These are phyloP conservation scores for Tyrophagus putrescentiae DNA, from an alignment of 1,140 invertebrate species.

Conservation along the genomic window DNA sequence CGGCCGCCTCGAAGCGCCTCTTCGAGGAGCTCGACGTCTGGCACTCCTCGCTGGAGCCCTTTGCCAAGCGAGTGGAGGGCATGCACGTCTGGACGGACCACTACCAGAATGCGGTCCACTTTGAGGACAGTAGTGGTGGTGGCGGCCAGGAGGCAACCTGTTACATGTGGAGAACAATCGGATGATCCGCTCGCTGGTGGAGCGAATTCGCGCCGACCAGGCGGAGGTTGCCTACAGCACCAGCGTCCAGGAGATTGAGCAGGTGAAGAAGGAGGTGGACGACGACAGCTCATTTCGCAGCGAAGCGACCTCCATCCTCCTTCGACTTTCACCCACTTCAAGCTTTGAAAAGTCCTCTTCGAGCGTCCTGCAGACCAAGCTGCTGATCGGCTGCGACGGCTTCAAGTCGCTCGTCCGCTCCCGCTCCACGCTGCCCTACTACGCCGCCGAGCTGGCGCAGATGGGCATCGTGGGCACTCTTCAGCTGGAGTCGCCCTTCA, in stretches of 20 bases:
- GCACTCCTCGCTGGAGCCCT: conserved; percentile 1
- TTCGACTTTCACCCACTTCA: too few relatives aligned
- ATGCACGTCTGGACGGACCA: conserved; percentile 22
- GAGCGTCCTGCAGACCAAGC: neutral
- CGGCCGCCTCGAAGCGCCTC: conserved; percentile 19
- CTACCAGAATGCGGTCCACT: conserved; percentile 18
- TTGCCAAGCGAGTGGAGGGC: conserved; percentile 14
- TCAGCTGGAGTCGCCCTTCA: conserved; percentile 6
- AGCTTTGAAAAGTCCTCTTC: neutral
- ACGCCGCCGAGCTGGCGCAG: conserved; percentile 13
- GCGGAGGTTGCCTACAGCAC: conserved; percentile 11
- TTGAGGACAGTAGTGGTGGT: neutral
- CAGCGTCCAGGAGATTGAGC: conserved; percentile 1
- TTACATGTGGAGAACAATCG: conserved; percentile 23
- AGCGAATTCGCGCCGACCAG: neutral
- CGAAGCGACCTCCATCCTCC: too few relatives aligned
- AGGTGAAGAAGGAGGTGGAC: neutral
- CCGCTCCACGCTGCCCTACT: conserved; percentile 19
- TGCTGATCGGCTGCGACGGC: conserved; percentile 25
- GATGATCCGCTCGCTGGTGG: conserved; percentile 8
- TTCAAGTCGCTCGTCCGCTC: conserved; percentile 22
- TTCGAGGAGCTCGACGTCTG: conserved; percentile 21
- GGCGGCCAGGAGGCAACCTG: neutral
- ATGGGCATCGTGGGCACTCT: conserved; percentile 23
- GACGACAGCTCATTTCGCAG: too few relatives aligned